Percentiles rank a stretch among this genome's conserved stretches.
These are phyloP conservation scores for Pelobates fuscus DNA, from an alignment of 2,113 vertebrate genomes.

Conservation along the genomic window DNA sequence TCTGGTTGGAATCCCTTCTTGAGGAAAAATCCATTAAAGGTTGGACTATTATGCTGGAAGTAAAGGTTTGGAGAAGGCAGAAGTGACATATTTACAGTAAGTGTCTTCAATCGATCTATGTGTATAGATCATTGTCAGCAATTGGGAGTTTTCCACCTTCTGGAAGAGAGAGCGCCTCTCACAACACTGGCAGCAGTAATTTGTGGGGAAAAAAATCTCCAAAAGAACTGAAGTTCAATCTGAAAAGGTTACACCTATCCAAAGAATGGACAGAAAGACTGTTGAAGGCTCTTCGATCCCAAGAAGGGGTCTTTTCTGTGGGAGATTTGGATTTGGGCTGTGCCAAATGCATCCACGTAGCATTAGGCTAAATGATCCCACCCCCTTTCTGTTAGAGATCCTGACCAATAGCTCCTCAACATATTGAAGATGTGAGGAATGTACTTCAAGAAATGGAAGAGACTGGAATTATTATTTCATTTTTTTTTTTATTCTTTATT, in stretches of 20 bases:
- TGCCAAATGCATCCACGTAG: background rate
- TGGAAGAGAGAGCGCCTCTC: background rate
- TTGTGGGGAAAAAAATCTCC: background rate
- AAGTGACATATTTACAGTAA: background rate
- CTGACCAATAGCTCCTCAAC: too few relatives aligned
- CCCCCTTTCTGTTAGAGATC: too few relatives aligned
- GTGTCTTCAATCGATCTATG: background rate
- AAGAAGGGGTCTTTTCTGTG: background rate
- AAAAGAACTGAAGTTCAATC: background rate
- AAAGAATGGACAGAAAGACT: conserved; percentile 9
- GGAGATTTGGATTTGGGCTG: conserved; percentile 11
- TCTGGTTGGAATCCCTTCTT: background rate
- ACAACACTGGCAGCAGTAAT: background rate
- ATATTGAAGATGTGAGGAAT: too few relatives aligned
- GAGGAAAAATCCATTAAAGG: background rate
- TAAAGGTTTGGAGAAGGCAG: background rate
- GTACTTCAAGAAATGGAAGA: too few relatives aligned
- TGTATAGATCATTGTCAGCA: too few relatives aligned
- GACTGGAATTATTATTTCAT: too few relatives aligned
- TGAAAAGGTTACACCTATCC: background rate
- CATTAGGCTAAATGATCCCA: conserved; percentile 5
- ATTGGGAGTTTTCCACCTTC: too few relatives aligned
- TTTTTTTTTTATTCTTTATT: too few relatives aligned
- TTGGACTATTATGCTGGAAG: background rate
- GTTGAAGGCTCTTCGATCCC: background rate